Conservation (phyloP, 2,113 vertebrate genomes). For the rabbit (Oryctolagus cuniculus) region mOryCun1.1 NC_091434.1:48110001-48110500, state of each 20-base stretch:
- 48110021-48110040: no score
- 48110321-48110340: conserved; percentile 23
- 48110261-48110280: conserved; percentile 28
- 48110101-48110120: background rate
- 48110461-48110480: background rate
- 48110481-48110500: background rate
- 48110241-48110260: background rate
- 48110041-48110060: no score
- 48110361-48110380: conserved; percentile 14
- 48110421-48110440: background rate
- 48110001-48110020: no score
- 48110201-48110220: background rate
- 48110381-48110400: background rate
- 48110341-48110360: background rate
- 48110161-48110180: conserved; percentile 11
- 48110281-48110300: background rate
- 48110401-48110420: conserved; percentile 14
- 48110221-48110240: background rate
- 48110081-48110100: background rate
- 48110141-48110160: background rate
- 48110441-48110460: background rate
- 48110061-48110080: no score
- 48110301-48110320: background rate
- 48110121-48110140: background rate
- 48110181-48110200: background rate